A percentile compares a stretch with the other conserved stretches of the same genome.
Conservation (phyloP, 2,888 invertebrate genomes). For the Odiellus spinosus region DNA sequence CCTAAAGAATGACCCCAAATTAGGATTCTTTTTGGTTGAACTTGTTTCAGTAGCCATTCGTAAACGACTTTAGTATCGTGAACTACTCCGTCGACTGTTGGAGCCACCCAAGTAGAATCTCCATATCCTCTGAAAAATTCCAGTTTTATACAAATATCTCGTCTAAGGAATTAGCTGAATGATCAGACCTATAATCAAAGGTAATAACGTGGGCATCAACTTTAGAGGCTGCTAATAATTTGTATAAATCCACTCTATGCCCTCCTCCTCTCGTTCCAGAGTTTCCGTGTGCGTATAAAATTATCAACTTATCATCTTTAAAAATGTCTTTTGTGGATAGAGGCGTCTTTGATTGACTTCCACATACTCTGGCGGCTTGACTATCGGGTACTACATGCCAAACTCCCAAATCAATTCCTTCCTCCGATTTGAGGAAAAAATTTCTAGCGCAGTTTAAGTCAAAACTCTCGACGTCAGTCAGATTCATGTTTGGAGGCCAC, state of each 20-base stretch:
- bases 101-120: constrained; percentile 35
- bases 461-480: constrained; percentile 38
- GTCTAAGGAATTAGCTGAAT: no score
- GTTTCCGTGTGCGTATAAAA: constrained; percentile 57
- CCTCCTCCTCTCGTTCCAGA: constrained; percentile 50
- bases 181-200: constrained; percentile 46
- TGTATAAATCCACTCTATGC: constrained; percentile 58
- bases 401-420: constrained; percentile 39
- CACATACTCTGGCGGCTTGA: constrained; percentile 5
- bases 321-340: neutral
- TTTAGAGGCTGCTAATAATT: constrained; percentile 38
- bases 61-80: constrained; percentile 60
- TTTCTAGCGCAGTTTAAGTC: constrained; percentile 46
- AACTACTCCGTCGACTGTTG: constrained; percentile 63
- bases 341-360: neutral
- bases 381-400: constrained; percentile 63
- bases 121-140: constrained; percentile 40
- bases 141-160: no score
- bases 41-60: constrained; percentile 44
- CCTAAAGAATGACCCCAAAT: constrained; percentile 94
- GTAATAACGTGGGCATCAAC: constrained; percentile 58
- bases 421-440: constrained; percentile 45
- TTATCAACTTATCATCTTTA: constrained; percentile 32
- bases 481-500: constrained; percentile 21
- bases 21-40: constrained; percentile 49